phyloP scores from a whole-genome alignment of 2,797 vertebrate species.

The Eulemur coronatus region DNA sequence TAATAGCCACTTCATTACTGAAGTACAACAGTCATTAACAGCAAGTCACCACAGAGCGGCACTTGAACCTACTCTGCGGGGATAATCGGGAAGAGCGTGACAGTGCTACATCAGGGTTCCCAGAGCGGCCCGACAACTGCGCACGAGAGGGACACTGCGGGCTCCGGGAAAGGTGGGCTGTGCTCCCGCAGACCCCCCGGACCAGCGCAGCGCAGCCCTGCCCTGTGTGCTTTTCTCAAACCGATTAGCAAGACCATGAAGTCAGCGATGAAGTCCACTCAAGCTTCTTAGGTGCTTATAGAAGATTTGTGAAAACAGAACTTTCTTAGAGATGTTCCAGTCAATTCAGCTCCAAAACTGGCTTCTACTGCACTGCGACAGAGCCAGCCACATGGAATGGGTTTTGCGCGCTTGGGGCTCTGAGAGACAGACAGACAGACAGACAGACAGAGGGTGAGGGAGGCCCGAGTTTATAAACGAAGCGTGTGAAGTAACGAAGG shows the following conservation, averaged over 20 bases:
- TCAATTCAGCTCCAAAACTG: neutral
- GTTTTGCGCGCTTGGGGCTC: neutral
- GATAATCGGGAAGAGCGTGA: neutral
- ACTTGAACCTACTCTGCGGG: neutral
- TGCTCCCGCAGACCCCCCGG: rapidly evolving
- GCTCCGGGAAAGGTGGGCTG: rapidly evolving
- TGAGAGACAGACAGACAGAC: neutral
- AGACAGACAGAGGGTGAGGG: neutral
- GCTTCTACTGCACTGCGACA: neutral
- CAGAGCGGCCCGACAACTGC: neutral
- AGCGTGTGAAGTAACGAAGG: neutral
- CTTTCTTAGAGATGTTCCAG: neutral
- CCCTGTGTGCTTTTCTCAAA: neutral
- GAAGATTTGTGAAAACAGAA: neutral
- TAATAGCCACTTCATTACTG: neutral
- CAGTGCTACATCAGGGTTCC: neutral
- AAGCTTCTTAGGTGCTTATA: neutral
- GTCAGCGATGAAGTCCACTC: neutral
- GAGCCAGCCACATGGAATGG: neutral
- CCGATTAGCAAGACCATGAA: neutral
- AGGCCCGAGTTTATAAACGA: neutral
- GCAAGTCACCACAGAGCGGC: neutral
- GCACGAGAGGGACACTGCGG: neutral
- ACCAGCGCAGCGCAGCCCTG: neutral
- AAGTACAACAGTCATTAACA: neutral